Base-by-base conservation (phyloP, 2,113 vertebrate genomes). In the Solea senegalensis region DNA sequence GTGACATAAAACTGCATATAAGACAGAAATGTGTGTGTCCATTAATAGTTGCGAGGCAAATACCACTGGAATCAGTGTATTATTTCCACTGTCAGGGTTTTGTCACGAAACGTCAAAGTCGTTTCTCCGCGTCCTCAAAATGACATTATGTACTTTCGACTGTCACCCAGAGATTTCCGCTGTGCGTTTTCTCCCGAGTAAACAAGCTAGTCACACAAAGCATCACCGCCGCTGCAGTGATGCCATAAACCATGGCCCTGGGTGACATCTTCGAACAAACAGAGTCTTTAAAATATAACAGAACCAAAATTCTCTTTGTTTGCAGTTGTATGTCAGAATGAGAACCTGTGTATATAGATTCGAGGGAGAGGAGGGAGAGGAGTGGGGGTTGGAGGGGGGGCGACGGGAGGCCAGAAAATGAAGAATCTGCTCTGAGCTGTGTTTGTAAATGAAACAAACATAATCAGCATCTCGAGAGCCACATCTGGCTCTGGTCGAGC, bases 391-490 rank as follows among this genome's bases (percentile, higher is more conserved):
- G 21, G 21, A 21, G 21, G 21, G 21, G 21, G 21, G 21, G 21
- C 21, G 21, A 21, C 21, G 21, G 21, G 21, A 21, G 60, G 39
- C 46, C 55, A 63, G 64, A 81, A 80, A 82, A 69, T 45, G 26
- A 83, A 65, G 70, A 87, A 80, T 90, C 74, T 81, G 80, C 80
- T 83, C 81, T 76, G 71, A 76, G 80, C 71, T 80, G 85, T 44
- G 54, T 86, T 89, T 74, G 81, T 86, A 91, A 91, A 90, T 87
- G 90, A 90, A 85, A 86, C 81, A 90, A 90, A 91, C 91, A 89
- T 76, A 90, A 91, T 91, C 86, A 90, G 70, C 69, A 81, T 89
- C 88, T 80, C 53, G n/a, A 75, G 85, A 90, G 76, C 63, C 81
- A 89, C 91, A 90, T 91, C 91, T 92, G 91, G 88, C 82, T 89